Conservation (phyloP, 2,888 invertebrate genomes). For the Agrochola macilenta region DNA sequence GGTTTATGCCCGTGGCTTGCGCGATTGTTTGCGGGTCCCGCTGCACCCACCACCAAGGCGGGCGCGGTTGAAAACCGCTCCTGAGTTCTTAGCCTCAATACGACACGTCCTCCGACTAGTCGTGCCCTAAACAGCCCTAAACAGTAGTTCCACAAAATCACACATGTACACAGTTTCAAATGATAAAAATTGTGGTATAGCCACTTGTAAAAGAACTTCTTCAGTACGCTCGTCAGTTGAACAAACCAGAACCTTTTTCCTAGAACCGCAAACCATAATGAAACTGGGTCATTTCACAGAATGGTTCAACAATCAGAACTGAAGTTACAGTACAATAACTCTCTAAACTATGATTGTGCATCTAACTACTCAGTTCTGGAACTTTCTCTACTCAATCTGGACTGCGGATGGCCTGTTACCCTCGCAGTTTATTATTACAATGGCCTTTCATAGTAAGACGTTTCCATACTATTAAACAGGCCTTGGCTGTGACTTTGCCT, state of each 20-base stretch:
- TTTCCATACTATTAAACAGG: too few relatives aligned
- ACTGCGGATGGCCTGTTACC: slow-evolving; percentile 1
- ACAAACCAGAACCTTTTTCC: slow-evolving; percentile 6
- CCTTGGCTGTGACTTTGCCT: not conserved
- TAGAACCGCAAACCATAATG: slow-evolving; percentile 17
- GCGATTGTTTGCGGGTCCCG: too few relatives aligned
- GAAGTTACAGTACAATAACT: slow-evolving; percentile 44
- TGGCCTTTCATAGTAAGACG: too few relatives aligned
- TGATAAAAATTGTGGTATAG: not conserved
- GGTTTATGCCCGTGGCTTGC: too few relatives aligned
- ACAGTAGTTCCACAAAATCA: not conserved
- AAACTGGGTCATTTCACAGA: slow-evolving; percentile 36
- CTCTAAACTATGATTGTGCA: slow-evolving; percentile 36
- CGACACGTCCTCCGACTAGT: too few relatives aligned
- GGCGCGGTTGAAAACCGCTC: too few relatives aligned
- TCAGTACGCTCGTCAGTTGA: not conserved
- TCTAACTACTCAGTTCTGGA: slow-evolving; percentile 13
- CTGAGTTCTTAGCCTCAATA: too few relatives aligned
- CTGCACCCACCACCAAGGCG: too few relatives aligned
- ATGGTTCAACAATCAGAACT: slow-evolving; percentile 37
- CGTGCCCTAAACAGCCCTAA: not conserved
- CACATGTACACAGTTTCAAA: not conserved
- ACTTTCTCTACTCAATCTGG: slow-evolving; percentile 34
- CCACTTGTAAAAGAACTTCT: not conserved
- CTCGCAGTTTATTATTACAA: not conserved